Evolutionary conservation across 2,797 vertebrate species (phyloP).

Genomic region (Sebastes vulpes): DNA sequence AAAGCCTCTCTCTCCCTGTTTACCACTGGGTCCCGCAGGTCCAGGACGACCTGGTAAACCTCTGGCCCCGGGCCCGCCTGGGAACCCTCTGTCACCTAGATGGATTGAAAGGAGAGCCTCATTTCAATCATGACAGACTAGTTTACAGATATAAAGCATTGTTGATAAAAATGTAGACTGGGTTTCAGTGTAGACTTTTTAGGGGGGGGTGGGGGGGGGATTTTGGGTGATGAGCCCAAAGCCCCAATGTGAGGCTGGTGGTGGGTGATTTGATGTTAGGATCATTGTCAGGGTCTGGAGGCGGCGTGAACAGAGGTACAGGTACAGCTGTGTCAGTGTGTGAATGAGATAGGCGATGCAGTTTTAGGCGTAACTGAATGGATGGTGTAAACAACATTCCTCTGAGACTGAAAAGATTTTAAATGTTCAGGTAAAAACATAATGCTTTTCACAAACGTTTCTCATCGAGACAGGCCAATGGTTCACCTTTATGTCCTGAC

Average conservation of each 20-base stretch:
- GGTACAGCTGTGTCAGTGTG: neutral
- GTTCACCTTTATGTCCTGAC: slow-evolving; percentile 69
- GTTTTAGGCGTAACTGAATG: neutral
- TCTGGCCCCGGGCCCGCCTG: slow-evolving; percentile 26
- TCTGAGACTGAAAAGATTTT: neutral
- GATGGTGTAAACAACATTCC: neutral
- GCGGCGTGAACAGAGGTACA: neutral
- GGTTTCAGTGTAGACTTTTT: neutral
- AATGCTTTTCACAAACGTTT: neutral
- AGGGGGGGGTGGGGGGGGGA: too few relatives aligned
- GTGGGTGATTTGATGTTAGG: neutral
- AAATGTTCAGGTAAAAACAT: neutral
- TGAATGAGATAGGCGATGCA: neutral
- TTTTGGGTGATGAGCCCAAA: neutral
- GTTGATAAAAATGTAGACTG: neutral
- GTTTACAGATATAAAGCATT: neutral
- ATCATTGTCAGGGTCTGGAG: neutral
- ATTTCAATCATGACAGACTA: neutral
- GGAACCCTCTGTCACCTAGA: slow-evolving; percentile 56
- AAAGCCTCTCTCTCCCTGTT: slow-evolving; percentile 63
- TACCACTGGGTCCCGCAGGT: slow-evolving; percentile 52
- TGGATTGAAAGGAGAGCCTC: neutral
- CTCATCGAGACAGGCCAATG: neutral
- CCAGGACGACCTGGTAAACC: slow-evolving; percentile 48
- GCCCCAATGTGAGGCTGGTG: too few relatives aligned